Conservation (phyloP, 2,888 invertebrate genomes). For the Xylota sylvarum region DNA sequence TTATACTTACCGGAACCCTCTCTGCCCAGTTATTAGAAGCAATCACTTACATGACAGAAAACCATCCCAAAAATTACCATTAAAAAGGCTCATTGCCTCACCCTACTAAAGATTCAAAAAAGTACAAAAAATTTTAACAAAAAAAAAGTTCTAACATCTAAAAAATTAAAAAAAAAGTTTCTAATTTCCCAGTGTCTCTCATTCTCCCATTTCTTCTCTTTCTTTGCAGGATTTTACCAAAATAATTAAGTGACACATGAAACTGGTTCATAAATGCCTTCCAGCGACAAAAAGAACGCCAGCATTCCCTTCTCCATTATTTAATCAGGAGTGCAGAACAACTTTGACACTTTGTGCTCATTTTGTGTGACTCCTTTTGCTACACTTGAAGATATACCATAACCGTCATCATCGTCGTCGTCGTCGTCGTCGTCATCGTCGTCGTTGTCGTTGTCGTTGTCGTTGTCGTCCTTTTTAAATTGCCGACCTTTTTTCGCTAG, state of each 20-base stretch:
- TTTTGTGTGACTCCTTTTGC: conserved; percentile 28
- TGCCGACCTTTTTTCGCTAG: conserved; percentile 42
- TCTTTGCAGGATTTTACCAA: conserved; percentile 69
- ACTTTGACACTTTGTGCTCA: conserved; percentile 73
- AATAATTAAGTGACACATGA: conserved; percentile 74
- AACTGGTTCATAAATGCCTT: conserved; percentile 75
- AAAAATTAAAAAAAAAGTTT: conserved; percentile 38
- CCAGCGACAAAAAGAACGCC: conserved; percentile 47
- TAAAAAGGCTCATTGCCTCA: conserved; percentile 20
- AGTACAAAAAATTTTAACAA: conserved; percentile 6
- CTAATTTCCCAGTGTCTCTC: conserved; percentile 56
- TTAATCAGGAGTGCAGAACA: conserved; percentile 69
- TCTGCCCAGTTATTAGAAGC: background rate
- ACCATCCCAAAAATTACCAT: conserved; percentile 44
- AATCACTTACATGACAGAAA: conserved; percentile 24
- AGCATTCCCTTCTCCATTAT: conserved; percentile 54
- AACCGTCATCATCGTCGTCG: conserved; percentile 39
- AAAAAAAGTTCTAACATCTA: too few species aligned
- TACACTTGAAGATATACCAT: conserved; percentile 22
- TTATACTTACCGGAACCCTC: background rate
- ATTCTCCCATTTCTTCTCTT: conserved; percentile 44
- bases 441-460: too few species aligned
- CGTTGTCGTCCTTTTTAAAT: conserved; percentile 32
- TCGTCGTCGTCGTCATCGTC: conserved; percentile 40
- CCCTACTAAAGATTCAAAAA: background rate